phyloP scores from a whole-genome alignment of 2,797 vertebrate genomes.

The Anguilla obscura region DNA sequence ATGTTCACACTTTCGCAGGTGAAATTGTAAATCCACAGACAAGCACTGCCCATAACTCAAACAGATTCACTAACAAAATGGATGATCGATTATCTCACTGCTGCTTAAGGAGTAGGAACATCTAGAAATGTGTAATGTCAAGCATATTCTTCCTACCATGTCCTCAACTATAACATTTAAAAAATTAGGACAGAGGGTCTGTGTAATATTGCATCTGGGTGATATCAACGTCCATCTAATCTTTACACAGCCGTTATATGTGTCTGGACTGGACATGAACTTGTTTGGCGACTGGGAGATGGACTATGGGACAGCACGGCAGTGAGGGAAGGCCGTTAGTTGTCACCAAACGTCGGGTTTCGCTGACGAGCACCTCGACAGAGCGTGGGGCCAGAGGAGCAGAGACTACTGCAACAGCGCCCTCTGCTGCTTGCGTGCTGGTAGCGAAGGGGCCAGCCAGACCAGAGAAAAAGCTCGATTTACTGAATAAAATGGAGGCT shows the following conservation, averaged over 20 bases:
- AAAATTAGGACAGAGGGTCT: not conserved
- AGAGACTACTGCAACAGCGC: slow-evolving; percentile 66
- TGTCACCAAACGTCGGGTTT: not conserved
- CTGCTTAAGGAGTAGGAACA: not conserved
- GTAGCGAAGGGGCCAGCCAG: slow-evolving; percentile 56
- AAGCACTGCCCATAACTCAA: not conserved
- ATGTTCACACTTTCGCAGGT: not conserved
- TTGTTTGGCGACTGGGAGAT: slow-evolving; percentile 7
- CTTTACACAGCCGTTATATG: not conserved
- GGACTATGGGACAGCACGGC: slow-evolving; percentile 16
- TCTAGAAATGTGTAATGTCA: not conserved
- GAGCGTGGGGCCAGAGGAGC: slow-evolving; percentile 58
- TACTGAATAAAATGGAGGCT: slow-evolving; percentile 85
- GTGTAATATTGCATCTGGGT: not conserved
- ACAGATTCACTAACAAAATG: not conserved
- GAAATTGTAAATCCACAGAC: not conserved
- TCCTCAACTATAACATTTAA: not conserved
- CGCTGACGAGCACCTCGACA: slow-evolving; percentile 77
- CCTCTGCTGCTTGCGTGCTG: slow-evolving; percentile 68
- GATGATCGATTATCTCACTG: not conserved
- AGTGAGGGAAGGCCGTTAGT: slow-evolving; percentile 30
- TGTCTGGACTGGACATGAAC: slow-evolving; percentile 44
- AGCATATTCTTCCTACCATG: not conserved
- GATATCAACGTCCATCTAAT: not conserved
- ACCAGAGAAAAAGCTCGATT: slow-evolving; percentile 69